Evolutionary conservation across 2,113 vertebrate species (phyloP).

Genomic region (Semnopithecus entellus): DNA sequence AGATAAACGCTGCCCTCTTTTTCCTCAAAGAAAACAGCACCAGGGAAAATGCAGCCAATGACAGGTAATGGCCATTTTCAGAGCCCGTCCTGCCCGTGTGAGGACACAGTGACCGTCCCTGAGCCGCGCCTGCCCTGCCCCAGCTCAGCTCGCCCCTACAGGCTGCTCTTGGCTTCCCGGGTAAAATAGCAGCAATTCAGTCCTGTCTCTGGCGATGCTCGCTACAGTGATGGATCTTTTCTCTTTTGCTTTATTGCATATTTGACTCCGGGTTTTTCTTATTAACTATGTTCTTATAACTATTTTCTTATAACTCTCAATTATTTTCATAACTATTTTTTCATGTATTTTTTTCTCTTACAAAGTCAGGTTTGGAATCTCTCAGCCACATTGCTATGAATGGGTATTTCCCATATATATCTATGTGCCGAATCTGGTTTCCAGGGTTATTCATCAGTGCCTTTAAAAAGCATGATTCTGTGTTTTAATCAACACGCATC

Average conservation of each 20-base stretch:
- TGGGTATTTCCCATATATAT: rapidly evolving
- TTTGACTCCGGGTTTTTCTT: not conserved
- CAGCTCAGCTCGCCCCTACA: too few relatives aligned
- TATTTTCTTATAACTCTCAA: too few relatives aligned
- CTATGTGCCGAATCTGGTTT: rapidly evolving
- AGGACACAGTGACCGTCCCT: not conserved
- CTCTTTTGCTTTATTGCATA: not conserved
- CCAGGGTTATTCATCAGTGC: not conserved
- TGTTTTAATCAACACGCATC: not conserved
- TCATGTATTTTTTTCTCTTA: not conserved
- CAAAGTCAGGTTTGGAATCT: not conserved
- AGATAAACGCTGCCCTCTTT: not conserved
- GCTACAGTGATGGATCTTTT: rapidly evolving
- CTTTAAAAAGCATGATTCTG: rapidly evolving
- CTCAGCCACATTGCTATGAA: rapidly evolving
- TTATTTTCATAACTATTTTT: not conserved
- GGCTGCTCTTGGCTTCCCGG: rapidly evolving
- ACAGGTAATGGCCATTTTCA: not conserved
- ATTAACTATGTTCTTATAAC: too few relatives aligned
- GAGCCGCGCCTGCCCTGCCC: not conserved
- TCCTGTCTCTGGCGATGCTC: not conserved
- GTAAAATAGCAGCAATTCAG: rapidly evolving
- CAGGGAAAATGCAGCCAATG: not conserved
- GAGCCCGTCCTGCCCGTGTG: not conserved
- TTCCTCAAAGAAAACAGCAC: not conserved